These are phyloP conservation scores for Marmota monax DNA, from an alignment of 2,113 vertebrate genomes.

Conservation along the genomic window DNA sequence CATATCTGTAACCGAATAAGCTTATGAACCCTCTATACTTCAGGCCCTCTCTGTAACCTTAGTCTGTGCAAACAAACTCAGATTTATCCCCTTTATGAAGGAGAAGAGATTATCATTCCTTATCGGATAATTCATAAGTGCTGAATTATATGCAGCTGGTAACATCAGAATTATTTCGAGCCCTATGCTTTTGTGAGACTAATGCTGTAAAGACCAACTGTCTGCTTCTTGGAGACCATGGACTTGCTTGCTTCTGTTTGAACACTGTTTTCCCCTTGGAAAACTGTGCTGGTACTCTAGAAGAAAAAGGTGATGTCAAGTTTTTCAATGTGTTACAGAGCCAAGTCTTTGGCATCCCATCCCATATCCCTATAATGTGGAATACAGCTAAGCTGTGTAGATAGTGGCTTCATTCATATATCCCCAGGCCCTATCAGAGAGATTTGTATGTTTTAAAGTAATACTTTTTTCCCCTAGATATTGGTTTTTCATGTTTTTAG, in stretches of 20 bases:
- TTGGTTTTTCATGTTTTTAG: not conserved
- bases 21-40: conserved; percentile 63
- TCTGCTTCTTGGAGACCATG: conserved; percentile 48
- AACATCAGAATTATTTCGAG: conserved; percentile 72
- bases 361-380: not conserved
- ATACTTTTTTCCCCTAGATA: not conserved
- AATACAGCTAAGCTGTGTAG: not conserved
- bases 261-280: conserved; percentile 45
- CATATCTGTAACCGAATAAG: conserved; percentile 80
- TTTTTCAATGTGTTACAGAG: conserved; percentile 37
- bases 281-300: not conserved
- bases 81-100: conserved; percentile 65
- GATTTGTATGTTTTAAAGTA: not conserved
- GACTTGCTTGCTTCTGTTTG: conserved; percentile 45
- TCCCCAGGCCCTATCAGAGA: not conserved
- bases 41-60: conserved; percentile 68
- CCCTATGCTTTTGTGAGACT: conserved; percentile 60
- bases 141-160: conserved; percentile 58
- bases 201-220: conserved; percentile 63
- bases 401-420: not conserved
- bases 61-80: conserved; percentile 71
- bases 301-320: conserved; percentile 18
- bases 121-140: conserved; percentile 61
- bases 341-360: not conserved
- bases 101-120: conserved; percentile 66